Evolutionary conservation across 2,888 invertebrate species (phyloP).

Genomic region (Drosophila merina): DNA sequence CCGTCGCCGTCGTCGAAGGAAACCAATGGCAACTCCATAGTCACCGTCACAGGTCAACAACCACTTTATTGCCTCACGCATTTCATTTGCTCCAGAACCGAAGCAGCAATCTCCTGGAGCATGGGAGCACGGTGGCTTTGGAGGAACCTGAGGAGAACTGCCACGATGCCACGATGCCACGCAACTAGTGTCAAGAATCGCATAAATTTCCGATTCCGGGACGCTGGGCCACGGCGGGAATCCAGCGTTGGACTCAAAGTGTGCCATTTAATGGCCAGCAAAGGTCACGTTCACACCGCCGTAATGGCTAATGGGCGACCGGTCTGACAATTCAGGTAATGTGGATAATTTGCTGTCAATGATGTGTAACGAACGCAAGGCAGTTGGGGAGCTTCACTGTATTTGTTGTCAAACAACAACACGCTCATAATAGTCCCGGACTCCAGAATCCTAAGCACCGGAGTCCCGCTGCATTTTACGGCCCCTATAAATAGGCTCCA

Average conservation of each 20-base stretch:
- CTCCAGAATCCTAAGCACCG: not conserved
- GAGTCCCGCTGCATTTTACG: constrained; percentile 65
- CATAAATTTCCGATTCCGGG: constrained; percentile 79
- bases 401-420: constrained; percentile 77
- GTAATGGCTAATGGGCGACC: constrained; percentile 72
- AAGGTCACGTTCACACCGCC: constrained; percentile 81
- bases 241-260: constrained; percentile 62
- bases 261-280: constrained; percentile 82
- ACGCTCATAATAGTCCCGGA: constrained; percentile 69
- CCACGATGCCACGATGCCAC: constrained; percentile 12
- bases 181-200: constrained; percentile 81
- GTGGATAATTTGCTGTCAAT: constrained; percentile 84
- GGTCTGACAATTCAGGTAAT: constrained; percentile 82
- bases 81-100: constrained; percentile 34
- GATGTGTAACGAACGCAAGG: constrained; percentile 80
- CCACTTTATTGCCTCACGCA: constrained; percentile 50
- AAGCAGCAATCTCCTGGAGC: constrained; percentile 29
- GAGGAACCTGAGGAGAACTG: constrained; percentile 4
- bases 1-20: not conserved
- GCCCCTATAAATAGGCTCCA: constrained; percentile 57
- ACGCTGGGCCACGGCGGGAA: constrained; percentile 63
- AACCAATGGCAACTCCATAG: constrained; percentile 1
- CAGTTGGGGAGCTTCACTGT: constrained; percentile 56
- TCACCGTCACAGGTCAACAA: constrained; percentile 41
- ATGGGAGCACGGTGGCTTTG: not conserved